These are phyloP conservation scores for Leucophenga varia DNA, from an alignment of 1,140 invertebrate species.

Conservation along the genomic window DNA sequence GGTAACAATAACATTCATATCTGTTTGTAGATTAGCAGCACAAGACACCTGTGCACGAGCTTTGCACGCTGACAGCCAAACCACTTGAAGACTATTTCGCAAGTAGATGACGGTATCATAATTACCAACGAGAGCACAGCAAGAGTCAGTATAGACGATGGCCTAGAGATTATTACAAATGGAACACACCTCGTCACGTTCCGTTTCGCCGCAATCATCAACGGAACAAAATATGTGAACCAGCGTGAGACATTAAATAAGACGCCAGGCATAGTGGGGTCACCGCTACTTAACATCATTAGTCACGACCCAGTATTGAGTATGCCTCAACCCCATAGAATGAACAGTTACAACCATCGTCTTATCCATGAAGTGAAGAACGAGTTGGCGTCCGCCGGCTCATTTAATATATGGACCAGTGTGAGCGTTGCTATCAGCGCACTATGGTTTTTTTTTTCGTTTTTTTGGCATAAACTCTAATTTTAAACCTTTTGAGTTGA, in stretches of 20 bases:
- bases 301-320: conserved; percentile 2
- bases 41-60: no score
- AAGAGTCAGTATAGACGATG: no score
- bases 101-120: conserved; percentile 9
- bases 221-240: conserved; percentile 6
- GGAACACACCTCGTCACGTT: no score
- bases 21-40: no score
- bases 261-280: conserved; percentile 3
- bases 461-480: no score
- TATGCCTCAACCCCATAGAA: conserved; percentile 7
- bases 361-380: conserved; percentile 2
- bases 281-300: conserved; percentile 3
- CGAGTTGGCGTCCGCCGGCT: conserved; percentile 2
- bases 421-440: conserved; percentile 4
- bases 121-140: conserved; percentile 11
- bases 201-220: no score
- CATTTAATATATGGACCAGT: conserved; percentile 3
- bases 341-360: conserved; percentile 4
- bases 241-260: background rate
- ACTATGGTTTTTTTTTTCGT: no score
- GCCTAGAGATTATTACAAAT: no score
- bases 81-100: conserved; percentile 8
- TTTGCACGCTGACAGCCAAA: conserved; percentile 9
- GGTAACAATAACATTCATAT: conserved; percentile 4
- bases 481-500: no score